Evolutionary conservation across 2,797 vertebrate genomes (phyloP), one percentile per base, ranked within the genome.

Genomic region (Podarcis lilfordi): DNA sequence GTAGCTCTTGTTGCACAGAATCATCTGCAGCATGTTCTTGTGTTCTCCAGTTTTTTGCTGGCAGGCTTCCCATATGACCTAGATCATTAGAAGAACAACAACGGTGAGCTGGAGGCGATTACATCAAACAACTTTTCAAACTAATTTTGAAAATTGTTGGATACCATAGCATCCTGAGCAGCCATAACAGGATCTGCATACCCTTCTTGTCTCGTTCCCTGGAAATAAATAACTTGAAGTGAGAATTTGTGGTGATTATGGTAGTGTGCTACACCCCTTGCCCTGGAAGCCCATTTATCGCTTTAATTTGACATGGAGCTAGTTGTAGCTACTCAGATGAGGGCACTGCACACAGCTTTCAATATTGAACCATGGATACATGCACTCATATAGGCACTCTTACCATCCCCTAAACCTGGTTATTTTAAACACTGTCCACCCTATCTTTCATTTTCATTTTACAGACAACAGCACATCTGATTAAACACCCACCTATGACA

Each of bases 41-140:
- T 98, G 96, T 72, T 97, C 96, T 1, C 96, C 96, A 2, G 97
- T 97, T 92, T 96, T 97, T 88, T 81, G 95, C 92, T 97, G 97
- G 79, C 97, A 97, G 32, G 97, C 96, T 93, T 97, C 97, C 97
- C 97, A 97, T 3, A 97, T 93, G 89, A 96, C 94, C 97, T 98
- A 92, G 50, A 90, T 89, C 1, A 81, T 21, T 61, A 87, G 6
- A 85, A 61, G 68, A 79, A n/a, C 2, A 79, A n/a, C 2, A 23
- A 27, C 11, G 59, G 64, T 17, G 2, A 1, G 1, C 3, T 75
- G 77, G 82, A 81, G 3, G 50, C 32, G n/a, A 1, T 81, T 21
- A 82, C 64, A 32, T 6, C 37, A 29, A 45, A 61, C 55, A 0
- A 32, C 3, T 80, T 94, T 89, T 75, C 50, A 90, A 84, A 72